Evolutionary conservation across 2,797 vertebrate genomes (phyloP).

Genomic region (Crocodylus rhombifer): DNA sequence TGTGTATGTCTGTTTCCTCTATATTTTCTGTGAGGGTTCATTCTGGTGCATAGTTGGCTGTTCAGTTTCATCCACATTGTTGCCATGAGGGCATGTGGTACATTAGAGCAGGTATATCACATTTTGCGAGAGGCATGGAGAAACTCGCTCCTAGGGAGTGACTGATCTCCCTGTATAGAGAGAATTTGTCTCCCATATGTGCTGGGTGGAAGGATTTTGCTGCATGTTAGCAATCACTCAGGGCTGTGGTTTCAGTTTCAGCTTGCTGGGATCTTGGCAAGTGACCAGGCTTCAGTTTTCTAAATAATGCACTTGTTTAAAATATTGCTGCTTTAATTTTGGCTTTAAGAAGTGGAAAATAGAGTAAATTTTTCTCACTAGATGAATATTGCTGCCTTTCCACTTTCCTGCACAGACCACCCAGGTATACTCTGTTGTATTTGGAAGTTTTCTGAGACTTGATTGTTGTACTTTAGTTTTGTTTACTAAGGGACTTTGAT

Average conservation of each 20-base stretch:
- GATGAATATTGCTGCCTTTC: rapidly evolving
- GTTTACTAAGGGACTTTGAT: background rate
- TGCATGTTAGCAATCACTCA: background rate
- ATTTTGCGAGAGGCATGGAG: no score
- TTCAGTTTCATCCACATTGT: no score
- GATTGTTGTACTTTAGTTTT: no score
- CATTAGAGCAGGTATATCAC: no score
- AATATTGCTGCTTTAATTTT: no score
- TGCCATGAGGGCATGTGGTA: no score
- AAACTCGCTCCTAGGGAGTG: no score
- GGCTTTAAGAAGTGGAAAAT: no score
- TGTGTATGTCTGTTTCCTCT: no score
- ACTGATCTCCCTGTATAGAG: background rate
- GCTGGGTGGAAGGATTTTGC: background rate
- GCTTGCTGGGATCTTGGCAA: background rate
- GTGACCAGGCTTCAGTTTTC: background rate
- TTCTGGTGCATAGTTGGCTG: no score
- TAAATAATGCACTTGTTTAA: background rate
- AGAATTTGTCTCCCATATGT: background rate
- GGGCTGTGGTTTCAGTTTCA: background rate
- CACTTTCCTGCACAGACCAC: rapidly evolving
- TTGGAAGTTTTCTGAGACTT: rapidly evolving
- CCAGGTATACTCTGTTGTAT: background rate
- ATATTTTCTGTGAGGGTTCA: no score
- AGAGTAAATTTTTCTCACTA: rapidly evolving